Percentiles rank a stretch among this genome's conserved stretches.
Conservation (phyloP, 2,797 vertebrate species). For the Australoheros facetus region DNA sequence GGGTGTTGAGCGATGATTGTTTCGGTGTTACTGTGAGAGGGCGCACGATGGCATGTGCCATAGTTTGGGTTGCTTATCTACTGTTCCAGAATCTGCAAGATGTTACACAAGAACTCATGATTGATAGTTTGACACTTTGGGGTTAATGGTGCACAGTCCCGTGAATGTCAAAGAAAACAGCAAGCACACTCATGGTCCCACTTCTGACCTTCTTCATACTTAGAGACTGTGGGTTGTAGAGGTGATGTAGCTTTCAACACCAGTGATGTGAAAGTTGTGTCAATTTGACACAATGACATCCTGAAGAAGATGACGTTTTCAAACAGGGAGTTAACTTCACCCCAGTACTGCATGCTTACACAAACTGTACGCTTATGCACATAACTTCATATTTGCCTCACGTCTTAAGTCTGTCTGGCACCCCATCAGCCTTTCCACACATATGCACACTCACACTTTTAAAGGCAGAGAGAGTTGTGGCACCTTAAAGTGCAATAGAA, state of each 20-base stretch:
- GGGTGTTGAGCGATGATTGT: background rate
- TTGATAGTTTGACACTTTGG: background rate
- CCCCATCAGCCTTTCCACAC: constrained; percentile 4
- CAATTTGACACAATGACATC: background rate
- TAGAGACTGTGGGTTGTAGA: too few species aligned
- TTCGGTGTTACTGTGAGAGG: background rate
- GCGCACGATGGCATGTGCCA: background rate
- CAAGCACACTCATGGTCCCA: background rate
- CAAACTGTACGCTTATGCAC: background rate
- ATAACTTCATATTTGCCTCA: background rate
- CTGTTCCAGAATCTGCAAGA: background rate
- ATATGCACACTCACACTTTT: constrained; percentile 6
- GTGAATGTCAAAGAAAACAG: background rate
- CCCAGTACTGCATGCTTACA: background rate
- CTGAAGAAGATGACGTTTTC: background rate
- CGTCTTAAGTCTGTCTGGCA: background rate
- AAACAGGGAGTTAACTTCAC: constrained; percentile 15
- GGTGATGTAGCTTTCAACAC: too few species aligned
- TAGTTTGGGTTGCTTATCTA: background rate
- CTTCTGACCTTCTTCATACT: background rate
- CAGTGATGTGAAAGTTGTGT: too few species aligned
- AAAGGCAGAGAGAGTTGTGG: constrained; percentile 1
- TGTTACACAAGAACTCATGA: background rate
- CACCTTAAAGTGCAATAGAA: background rate
- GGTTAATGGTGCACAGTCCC: background rate